Conservation (phyloP, 92 coral and sea anemone genomes). For the Porites evermanni region DNA sequence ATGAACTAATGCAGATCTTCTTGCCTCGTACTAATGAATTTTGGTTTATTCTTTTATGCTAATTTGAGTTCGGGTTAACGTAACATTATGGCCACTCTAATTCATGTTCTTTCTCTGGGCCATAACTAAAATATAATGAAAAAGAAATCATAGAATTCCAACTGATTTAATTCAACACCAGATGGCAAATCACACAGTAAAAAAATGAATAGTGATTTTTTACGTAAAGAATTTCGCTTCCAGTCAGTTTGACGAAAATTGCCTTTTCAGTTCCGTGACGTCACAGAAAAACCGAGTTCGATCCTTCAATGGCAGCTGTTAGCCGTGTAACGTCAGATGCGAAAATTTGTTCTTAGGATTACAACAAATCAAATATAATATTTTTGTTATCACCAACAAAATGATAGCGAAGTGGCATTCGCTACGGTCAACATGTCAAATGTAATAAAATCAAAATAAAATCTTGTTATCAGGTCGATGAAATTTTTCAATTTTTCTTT, state of each 20-base stretch:
- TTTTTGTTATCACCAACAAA: neutral
- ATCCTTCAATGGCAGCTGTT: neutral
- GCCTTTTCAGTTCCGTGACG: constrained; percentile 36
- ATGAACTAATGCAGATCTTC: neutral
- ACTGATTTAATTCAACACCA: too few relatives aligned
- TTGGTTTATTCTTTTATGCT: constrained; percentile 28
- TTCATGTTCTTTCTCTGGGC: neutral
- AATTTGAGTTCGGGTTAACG: constrained; percentile 26
- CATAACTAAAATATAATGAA: neutral
- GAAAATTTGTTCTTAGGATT: neutral
- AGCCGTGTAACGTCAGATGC: neutral
- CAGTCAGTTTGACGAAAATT: constrained; percentile 23
- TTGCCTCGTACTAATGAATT: neutral
- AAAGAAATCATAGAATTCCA: too few relatives aligned
- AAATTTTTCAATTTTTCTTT: neutral
- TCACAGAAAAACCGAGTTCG: neutral
- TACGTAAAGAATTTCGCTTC: constrained; percentile 22
- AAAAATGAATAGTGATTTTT: neutral
- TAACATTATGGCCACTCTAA: neutral
- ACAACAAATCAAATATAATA: neutral
- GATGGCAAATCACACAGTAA: too few relatives aligned
- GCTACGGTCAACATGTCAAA: neutral
- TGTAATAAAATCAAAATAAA: neutral
- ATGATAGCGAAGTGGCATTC: neutral
- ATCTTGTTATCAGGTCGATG: neutral